phyloP scores from a whole-genome alignment of 2,888 invertebrate genomes.

The Calameuta idolon region DNA sequence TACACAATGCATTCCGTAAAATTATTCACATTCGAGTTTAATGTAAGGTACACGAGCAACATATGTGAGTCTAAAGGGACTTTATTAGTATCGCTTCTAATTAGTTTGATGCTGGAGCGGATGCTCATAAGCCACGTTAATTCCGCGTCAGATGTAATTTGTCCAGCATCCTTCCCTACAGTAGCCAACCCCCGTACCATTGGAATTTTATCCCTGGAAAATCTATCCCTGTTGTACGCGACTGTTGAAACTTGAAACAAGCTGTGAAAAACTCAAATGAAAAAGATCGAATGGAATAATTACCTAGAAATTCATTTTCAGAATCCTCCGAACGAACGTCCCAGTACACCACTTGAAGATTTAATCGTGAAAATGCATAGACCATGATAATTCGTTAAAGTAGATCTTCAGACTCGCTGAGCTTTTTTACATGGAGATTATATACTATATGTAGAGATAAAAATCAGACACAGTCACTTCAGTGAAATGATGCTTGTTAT shows the following conservation, averaged over 20 bases:
- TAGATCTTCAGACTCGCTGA: not conserved
- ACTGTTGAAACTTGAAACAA: not conserved
- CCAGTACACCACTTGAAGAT: not conserved
- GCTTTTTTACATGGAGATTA: not conserved
- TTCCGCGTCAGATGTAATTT: not conserved
- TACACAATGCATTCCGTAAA: not conserved
- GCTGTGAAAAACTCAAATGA: not conserved
- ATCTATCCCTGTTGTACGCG: not conserved
- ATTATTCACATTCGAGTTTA: not conserved
- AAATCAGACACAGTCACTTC: not conserved
- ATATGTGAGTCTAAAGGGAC: not conserved
- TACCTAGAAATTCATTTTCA: not conserved
- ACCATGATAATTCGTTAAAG: not conserved
- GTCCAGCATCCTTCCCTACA: not conserved
- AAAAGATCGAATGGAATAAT: not conserved
- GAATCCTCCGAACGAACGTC: not conserved
- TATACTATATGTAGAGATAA: not conserved
- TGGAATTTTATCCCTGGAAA: not conserved
- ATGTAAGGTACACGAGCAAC: not conserved
- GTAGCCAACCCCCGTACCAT: not conserved
- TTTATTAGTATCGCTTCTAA: not conserved
- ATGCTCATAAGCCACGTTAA: not conserved
- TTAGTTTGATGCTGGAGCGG: not conserved
- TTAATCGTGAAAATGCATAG: not conserved
- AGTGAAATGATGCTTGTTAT: not conserved